Evolutionary conservation across 2,888 invertebrate species (phyloP), one percentile per base, ranked within the genome.

Genomic region (Cryptocephalus moraei): DNA sequence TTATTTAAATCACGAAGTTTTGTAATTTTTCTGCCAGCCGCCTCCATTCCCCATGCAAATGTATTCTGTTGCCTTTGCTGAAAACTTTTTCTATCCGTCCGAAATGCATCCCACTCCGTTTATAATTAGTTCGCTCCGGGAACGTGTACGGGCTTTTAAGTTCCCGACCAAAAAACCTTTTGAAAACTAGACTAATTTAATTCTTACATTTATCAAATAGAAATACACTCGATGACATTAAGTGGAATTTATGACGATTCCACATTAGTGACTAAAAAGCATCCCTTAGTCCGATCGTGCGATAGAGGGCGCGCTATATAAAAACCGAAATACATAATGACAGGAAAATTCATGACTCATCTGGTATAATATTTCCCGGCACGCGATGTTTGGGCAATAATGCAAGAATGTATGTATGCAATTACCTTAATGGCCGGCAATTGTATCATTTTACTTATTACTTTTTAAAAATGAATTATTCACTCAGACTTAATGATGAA

Each of bases 1-100:
- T 54, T 53, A 57, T 56, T 57, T 52, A 48, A 56, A 52, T 55
- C 49, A 46, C 39, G 44, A 55, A 53, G 48, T 49, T 51, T 50
- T 48, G 47, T 49, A 50, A 55, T 55, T 55, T 55, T 50, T 51
- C 14, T 22, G 22, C 22, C 22, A 22, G 22, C 22, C 22, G 22
- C 22, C 22, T 6, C 22, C 6, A 44, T 40, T 53, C 48, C 47
- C 33, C 48, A 56, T 56, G 56, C 44, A 56, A 56, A 56, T 54
- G 51, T 48, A 56, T 54, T 54, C 56, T 44, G 46, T 47, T 53
- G 53, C 47, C 49, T 51, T 55, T 49, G 49, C 49, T 42, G 33
- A 49, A 49, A 49, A 14, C 3, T 52, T 53, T 51, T 53, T 52
- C 42, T 33, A n/a, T 47, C 44, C 36, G 38, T 34, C 48, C 47